Conservation (phyloP, 2,888 invertebrate species). For the Cotesia congregata region DNA sequence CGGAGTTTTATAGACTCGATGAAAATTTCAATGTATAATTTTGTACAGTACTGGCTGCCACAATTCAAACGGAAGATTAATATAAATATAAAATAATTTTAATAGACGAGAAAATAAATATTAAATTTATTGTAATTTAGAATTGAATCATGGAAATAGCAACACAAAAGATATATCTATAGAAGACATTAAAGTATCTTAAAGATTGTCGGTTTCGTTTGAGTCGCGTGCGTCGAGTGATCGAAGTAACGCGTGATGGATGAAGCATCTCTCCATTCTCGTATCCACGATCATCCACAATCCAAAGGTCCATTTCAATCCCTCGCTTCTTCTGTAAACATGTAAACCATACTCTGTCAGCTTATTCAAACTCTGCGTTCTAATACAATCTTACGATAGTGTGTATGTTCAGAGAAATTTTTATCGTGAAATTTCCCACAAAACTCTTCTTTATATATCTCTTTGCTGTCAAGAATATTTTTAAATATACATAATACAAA, state of each 20-base stretch:
- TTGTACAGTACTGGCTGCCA: not conserved
- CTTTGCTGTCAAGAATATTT: not conserved
- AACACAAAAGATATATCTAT: not conserved
- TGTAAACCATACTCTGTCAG: constrained; percentile 1
- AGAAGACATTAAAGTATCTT: not conserved
- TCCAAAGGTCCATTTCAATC: constrained; percentile 1
- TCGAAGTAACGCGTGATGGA: not conserved
- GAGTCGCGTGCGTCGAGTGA: constrained; percentile 1
- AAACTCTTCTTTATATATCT: not conserved
- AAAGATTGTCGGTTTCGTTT: constrained; percentile 1
- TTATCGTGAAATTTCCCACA: not conserved
- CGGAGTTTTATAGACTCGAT: not conserved
- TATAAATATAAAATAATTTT: not conserved
- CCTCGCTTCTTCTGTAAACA: constrained; percentile 1
- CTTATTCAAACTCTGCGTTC: not conserved
- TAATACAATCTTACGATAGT: not conserved
- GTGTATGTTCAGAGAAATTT: not conserved
- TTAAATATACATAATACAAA: not conserved
- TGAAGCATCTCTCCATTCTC: constrained; percentile 1
- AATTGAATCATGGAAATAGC: not conserved
- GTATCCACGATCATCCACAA: constrained; percentile 1
- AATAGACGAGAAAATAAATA: not conserved
- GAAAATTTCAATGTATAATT: not conserved
- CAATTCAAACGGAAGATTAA: not conserved
- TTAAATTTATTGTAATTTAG: not conserved